phyloP scores from a whole-genome alignment of 2,797 vertebrate species.

The Octomys mimax region DNA sequence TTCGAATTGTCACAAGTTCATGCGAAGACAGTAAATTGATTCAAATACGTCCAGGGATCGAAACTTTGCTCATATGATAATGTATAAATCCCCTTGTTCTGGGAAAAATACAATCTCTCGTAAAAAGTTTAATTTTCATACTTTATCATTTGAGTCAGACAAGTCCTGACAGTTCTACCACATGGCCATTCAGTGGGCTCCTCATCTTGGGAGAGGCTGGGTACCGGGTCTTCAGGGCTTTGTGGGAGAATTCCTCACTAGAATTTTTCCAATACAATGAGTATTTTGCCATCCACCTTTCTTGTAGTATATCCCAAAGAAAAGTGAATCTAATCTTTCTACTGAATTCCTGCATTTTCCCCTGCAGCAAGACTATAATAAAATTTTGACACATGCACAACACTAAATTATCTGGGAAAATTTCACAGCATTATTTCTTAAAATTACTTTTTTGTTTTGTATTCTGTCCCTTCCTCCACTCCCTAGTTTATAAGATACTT shows the following conservation, averaged over 20 bases:
- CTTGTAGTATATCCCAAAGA: neutral
- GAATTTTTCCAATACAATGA: neutral
- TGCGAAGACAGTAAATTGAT: constrained; percentile 28
- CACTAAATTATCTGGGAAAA: neutral
- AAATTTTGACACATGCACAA: neutral
- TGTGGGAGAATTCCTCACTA: neutral
- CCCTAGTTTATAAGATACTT: neutral
- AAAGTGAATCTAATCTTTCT: constrained; percentile 45
- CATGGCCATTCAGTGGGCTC: neutral
- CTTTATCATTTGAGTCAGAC: constrained; percentile 36
- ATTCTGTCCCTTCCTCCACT: neutral
- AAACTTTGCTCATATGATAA: neutral
- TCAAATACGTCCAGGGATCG: neutral
- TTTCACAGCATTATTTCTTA: neutral
- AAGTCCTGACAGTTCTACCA: neutral
- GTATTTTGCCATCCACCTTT: constrained; percentile 1
- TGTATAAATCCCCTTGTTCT: neutral
- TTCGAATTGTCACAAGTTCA: constrained; percentile 34
- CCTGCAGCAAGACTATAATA: neutral
- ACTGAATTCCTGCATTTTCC: neutral
- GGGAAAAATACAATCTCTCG: constrained; percentile 15
- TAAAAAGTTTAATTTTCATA: constrained; percentile 61
- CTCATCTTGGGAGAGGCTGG: neutral
- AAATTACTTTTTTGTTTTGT: constrained; percentile 21
- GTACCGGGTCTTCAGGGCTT: neutral